Percentiles rank a stretch among this genome's conserved stretches.
phyloP scores from a whole-genome alignment of 2,113 vertebrate genomes.

The Tychaedon coryphoeus region DNA sequence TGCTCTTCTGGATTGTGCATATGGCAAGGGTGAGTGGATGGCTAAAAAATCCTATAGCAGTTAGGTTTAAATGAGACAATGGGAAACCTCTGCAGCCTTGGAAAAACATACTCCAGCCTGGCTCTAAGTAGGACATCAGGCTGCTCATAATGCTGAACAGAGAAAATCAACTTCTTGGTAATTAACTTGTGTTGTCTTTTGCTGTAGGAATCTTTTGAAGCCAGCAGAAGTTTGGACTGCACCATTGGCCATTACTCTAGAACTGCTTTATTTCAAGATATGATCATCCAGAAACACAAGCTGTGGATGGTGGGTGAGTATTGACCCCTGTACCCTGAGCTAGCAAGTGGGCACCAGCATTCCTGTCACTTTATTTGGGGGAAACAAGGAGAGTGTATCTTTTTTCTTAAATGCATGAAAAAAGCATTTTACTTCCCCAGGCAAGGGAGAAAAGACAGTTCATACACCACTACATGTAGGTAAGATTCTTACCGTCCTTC shows the following conservation, averaged over 20 bases:
- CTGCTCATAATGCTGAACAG: background rate
- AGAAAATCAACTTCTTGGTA: background rate
- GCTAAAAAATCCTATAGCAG: background rate
- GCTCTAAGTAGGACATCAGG: background rate
- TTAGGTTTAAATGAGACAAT: background rate
- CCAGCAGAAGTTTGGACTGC: rapidly evolving
- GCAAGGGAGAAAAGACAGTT: background rate
- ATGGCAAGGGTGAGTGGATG: background rate
- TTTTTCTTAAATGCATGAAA: background rate
- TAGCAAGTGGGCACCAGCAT: background rate
- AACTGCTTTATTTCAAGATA: background rate
- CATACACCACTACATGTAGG: background rate
- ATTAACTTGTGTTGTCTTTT: background rate
- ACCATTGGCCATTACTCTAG: background rate
- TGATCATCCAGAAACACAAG: background rate
- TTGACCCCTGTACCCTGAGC: background rate
- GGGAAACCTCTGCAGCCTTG: background rate
- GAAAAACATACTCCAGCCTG: background rate
- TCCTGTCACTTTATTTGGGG: background rate
- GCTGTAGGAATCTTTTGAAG: background rate
- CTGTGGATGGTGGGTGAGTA: background rate
- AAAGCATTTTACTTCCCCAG: background rate
- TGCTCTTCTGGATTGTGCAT: background rate
- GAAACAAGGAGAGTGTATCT: background rate
- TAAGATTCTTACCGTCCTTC: background rate